Evolutionary conservation across 2,797 vertebrate genomes (phyloP).

Genomic region (Hypotaenidia okinawae): DNA sequence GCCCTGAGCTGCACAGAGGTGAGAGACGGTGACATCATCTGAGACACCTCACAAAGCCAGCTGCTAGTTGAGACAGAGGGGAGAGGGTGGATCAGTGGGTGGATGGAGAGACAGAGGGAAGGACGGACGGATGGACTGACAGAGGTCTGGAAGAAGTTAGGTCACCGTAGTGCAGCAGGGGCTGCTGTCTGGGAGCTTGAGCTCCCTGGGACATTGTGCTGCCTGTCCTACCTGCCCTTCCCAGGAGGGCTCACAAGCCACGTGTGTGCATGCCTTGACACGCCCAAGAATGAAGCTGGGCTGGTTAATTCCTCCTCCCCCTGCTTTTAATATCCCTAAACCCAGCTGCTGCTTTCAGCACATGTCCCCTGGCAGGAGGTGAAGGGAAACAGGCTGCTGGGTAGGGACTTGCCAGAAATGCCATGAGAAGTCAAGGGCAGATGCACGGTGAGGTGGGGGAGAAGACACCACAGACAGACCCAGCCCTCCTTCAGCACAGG

Average conservation of each 20-base stretch:
- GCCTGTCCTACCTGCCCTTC: neutral
- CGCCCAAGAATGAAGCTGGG: neutral
- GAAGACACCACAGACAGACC: neutral
- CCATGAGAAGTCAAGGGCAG: neutral
- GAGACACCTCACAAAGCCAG: neutral
- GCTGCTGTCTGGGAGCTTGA: neutral
- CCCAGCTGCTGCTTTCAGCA: constrained; percentile 47
- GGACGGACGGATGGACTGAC: fast-evolving
- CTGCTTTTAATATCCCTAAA: neutral
- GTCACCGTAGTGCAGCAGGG: neutral
- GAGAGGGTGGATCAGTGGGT: neutral
- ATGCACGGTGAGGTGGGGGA: fast-evolving
- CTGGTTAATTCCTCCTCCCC: neutral
- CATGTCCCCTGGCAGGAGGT: neutral
- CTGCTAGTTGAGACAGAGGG: neutral
- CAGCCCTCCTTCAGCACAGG: neutral
- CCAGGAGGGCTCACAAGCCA: neutral
- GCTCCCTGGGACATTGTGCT: fast-evolving
- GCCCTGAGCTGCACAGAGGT: neutral
- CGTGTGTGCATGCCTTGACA: fast-evolving
- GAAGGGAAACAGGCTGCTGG: neutral
- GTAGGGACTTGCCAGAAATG: neutral
- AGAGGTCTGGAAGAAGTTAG: neutral
- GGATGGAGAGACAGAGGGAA: neutral
- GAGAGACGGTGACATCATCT: neutral